Conservation (phyloP, 2,888 invertebrate species). For the Aethes cnicana region DNA sequence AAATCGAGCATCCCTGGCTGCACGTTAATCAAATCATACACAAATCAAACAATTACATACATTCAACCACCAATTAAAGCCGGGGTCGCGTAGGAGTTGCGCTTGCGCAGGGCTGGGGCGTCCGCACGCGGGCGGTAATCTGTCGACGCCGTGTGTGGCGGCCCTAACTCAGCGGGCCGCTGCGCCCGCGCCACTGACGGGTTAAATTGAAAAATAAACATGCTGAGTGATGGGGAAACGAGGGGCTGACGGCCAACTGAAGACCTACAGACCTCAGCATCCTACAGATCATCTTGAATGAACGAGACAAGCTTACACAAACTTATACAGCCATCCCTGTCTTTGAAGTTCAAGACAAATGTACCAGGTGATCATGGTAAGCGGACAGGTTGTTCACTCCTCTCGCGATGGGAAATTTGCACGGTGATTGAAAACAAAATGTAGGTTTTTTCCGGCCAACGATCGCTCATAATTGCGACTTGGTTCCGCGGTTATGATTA, state of each 20-base stretch:
- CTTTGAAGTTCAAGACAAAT: neutral
- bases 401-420: slow-evolving; percentile 31
- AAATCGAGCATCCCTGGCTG: slow-evolving; percentile 5
- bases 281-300: neutral
- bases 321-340: slow-evolving; percentile 9
- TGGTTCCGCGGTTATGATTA: slow-evolving; percentile 16
- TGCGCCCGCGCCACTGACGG: slow-evolving; percentile 61
- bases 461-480: slow-evolving; percentile 27
- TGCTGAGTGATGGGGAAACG: slow-evolving; percentile 66
- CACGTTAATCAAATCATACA: slow-evolving; percentile 20
- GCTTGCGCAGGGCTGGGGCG: slow-evolving; percentile 38
- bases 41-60: slow-evolving; percentile 33
- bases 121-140: slow-evolving; percentile 54
- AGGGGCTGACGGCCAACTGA: slow-evolving; percentile 44
- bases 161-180: slow-evolving; percentile 70
- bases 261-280: neutral
- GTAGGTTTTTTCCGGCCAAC: slow-evolving; percentile 8
- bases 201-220: slow-evolving; percentile 81
- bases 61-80: slow-evolving; percentile 35
- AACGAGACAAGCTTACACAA: slow-evolving; percentile 7
- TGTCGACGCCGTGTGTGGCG: slow-evolving; percentile 78
- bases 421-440: slow-evolving; percentile 32
- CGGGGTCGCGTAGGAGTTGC: slow-evolving; percentile 33
- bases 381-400: slow-evolving; percentile 27
- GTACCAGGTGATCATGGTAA: slow-evolving; percentile 24